Evolutionary conservation across 2,888 invertebrate species (phyloP).

Genomic region (Stenodera caucasica): DNA sequence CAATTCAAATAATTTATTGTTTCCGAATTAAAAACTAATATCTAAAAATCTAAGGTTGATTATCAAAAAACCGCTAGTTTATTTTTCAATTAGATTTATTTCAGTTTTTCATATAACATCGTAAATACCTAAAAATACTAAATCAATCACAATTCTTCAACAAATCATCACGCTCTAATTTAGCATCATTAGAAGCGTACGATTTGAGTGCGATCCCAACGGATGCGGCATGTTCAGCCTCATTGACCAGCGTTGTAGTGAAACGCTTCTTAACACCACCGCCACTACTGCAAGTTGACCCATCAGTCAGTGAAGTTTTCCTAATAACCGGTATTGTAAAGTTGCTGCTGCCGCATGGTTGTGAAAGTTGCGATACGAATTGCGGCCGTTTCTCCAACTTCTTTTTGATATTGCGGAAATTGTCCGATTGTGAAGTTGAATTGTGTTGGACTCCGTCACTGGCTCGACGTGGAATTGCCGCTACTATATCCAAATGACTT

Average conservation of each 20-base stretch:
- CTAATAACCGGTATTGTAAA: conserved; percentile 25
- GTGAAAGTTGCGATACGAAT: conserved; percentile 47
- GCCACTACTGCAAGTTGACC: not conserved
- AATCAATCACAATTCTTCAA: conserved; percentile 6
- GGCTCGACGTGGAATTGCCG: conserved; percentile 44
- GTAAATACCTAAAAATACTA: conserved; percentile 4
- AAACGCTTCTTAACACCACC: conserved; percentile 45
- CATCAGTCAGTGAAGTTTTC: conserved; percentile 42
- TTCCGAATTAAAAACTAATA: too few relatives aligned
- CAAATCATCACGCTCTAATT: too few relatives aligned
- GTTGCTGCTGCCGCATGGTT: conserved; percentile 39
- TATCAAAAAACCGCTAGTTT: too few relatives aligned
- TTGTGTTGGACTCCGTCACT: conserved; percentile 45
- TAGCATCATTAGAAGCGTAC: not conserved
- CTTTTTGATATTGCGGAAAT: conserved; percentile 21
- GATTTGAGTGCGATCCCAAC: conserved; percentile 26
- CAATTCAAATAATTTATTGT: not conserved
- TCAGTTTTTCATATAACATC: too few relatives aligned
- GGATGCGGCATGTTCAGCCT: conserved; percentile 51
- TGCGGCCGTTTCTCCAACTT: conserved; percentile 36
- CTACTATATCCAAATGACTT: conserved; percentile 39
- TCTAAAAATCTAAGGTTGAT: too few relatives aligned
- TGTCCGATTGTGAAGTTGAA: conserved; percentile 27
- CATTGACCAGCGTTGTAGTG: conserved; percentile 52
- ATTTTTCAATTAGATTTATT: too few relatives aligned